Evolutionary conservation across 2,113 vertebrate genomes (phyloP).

Genomic region (Megalops atlanticus): DNA sequence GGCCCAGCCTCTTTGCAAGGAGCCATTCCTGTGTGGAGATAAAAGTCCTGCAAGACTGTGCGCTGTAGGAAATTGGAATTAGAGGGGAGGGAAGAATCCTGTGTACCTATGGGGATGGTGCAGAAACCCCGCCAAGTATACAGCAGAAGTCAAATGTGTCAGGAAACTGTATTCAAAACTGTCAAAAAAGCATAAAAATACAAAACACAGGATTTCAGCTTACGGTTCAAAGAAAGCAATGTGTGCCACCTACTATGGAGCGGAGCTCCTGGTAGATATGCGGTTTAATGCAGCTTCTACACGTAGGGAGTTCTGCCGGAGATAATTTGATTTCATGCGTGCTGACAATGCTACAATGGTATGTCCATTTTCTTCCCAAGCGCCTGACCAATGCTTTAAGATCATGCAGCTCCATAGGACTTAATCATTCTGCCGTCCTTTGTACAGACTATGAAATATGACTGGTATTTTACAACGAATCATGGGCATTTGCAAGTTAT

Average conservation of each 20-base stretch:
- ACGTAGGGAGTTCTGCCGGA: neutral
- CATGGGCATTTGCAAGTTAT: neutral
- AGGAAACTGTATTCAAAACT: neutral
- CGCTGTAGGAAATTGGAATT: constrained; percentile 1
- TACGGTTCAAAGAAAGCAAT: no score
- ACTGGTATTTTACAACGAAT: constrained; percentile 14
- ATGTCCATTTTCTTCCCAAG: neutral
- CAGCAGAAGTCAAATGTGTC: neutral
- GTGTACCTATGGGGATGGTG: neutral
- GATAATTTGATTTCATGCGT: constrained; percentile 12
- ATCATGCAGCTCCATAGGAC: neutral
- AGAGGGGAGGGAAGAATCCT: neutral
- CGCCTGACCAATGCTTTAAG: constrained; percentile 1
- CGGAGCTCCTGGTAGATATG: neutral
- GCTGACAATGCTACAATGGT: neutral
- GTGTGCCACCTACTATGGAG: neutral
- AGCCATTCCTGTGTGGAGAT: constrained; percentile 8
- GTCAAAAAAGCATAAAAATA: neutral
- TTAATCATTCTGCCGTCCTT: constrained; percentile 12
- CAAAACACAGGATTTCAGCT: neutral
- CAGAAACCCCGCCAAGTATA: neutral
- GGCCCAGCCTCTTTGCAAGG: neutral
- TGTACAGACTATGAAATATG: constrained; percentile 16
- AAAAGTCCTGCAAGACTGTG: neutral
- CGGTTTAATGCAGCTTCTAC: neutral